These are phyloP conservation scores for Liodrosophila aerea DNA, from an alignment of 2,888 invertebrate species.

Conservation along the genomic window DNA sequence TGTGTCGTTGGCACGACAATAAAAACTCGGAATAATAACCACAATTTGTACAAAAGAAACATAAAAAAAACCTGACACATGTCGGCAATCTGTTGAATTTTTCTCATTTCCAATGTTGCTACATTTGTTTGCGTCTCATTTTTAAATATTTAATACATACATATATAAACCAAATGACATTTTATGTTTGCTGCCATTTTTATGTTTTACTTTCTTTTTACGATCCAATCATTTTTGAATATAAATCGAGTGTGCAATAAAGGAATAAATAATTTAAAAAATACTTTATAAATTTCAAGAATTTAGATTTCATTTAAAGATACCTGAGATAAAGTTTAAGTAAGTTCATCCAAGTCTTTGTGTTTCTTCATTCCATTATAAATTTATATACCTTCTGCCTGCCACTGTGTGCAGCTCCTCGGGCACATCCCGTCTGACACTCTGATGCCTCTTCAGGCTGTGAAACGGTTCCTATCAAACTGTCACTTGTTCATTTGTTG, in stretches of 20 bases:
- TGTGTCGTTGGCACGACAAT: conserved; percentile 42
- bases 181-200: conserved; percentile 10
- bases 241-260: conserved; percentile 58
- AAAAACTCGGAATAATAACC: conserved; percentile 32
- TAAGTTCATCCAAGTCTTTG: no score
- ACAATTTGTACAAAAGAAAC: conserved; percentile 20
- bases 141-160: conserved; percentile 29
- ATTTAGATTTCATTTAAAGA: no score
- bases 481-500: conserved; percentile 62
- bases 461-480: conserved; percentile 61
- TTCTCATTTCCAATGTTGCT: conserved; percentile 20
- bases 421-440: conserved; percentile 8
- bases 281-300: no score
- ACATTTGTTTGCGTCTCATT: conserved; percentile 16
- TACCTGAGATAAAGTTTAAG: no score
- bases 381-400: no score
- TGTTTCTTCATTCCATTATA: no score
- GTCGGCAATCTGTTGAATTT: conserved; percentile 30
- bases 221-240: conserved; percentile 54
- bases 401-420: no score
- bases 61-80: conserved; percentile 29
- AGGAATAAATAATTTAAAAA: conserved; percentile 14
- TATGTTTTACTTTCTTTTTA: conserved; percentile 10
- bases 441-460: conserved; percentile 26
- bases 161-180: conserved; percentile 17